A percentile compares a stretch with the other conserved stretches of the same genome.
These are phyloP conservation scores for Cartodere bifasciata DNA, from an alignment of 2,888 invertebrate species.

Conservation along the genomic window DNA sequence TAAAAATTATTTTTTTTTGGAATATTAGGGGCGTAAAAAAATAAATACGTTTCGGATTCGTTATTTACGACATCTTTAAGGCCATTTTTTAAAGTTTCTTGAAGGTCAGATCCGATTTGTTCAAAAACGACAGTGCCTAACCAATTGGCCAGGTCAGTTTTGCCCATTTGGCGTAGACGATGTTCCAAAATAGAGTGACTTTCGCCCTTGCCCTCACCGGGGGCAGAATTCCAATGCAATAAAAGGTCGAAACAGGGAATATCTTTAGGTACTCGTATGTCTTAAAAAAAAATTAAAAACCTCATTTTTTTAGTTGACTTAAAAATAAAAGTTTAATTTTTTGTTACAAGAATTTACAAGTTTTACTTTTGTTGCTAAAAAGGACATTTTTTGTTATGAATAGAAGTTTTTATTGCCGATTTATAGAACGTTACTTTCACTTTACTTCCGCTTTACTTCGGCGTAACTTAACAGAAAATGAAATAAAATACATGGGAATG, in stretches of 20 bases:
- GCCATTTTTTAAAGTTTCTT: slow-evolving; percentile 24
- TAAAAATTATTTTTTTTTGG: slow-evolving; percentile 2
- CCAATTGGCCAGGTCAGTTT: slow-evolving; percentile 47
- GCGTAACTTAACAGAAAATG: too few relatives aligned
- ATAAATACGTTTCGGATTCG: slow-evolving; percentile 8
- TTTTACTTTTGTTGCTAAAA: not conserved
- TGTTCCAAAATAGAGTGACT: slow-evolving; percentile 43
- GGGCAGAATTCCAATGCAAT: slow-evolving; percentile 43
- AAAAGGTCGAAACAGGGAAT: slow-evolving; percentile 43
- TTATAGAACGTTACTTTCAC: too few relatives aligned
- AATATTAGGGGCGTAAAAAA: slow-evolving; percentile 5
- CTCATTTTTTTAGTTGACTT: too few relatives aligned
- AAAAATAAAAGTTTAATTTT: slow-evolving; percentile 6
- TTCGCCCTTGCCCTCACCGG: slow-evolving; percentile 41
- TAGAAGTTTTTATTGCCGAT: not conserved
- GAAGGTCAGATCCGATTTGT: slow-evolving; percentile 38
- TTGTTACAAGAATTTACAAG: slow-evolving; percentile 6
- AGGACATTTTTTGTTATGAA: slow-evolving; percentile 3
- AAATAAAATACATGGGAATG: too few relatives aligned
- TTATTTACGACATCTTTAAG: slow-evolving; percentile 21
- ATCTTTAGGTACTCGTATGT: slow-evolving; percentile 37
- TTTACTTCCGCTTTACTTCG: too few relatives aligned
- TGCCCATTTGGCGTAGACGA: slow-evolving; percentile 45
- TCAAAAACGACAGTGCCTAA: slow-evolving; percentile 43
- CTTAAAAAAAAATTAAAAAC: too few relatives aligned